Conservation (phyloP, 2,797 vertebrate genomes). For the Xyrichtys novacula region DNA sequence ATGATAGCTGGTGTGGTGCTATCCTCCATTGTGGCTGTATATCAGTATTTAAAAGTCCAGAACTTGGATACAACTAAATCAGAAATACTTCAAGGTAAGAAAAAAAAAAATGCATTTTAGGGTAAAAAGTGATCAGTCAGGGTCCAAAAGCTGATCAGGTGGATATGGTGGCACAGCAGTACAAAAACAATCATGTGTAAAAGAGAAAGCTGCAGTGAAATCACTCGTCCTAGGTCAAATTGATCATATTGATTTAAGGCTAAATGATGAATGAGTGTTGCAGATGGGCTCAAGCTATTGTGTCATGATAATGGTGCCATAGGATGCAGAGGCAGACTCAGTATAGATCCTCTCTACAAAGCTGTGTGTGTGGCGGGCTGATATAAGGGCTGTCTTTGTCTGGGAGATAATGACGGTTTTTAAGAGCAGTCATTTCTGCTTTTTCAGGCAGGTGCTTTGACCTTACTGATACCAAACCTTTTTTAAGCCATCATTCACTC, state of each 20-base stretch:
- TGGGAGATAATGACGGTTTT: conserved; percentile 29
- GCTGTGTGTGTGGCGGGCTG: conserved; percentile 15
- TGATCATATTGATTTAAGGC: conserved; percentile 32
- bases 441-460: conserved; percentile 9
- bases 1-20: too few relatives aligned
- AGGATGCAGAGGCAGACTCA: conserved; percentile 2
- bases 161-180: background rate
- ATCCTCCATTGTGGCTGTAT: too few relatives aligned
- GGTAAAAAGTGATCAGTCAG: too few relatives aligned
- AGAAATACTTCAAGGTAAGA: too few relatives aligned
- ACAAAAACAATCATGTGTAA: background rate
- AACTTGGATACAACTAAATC: too few relatives aligned
- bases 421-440: conserved; percentile 25
- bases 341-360: conserved; percentile 15
- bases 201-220: conserved; percentile 19
- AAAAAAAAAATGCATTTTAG: too few relatives aligned
- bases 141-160: too few relatives aligned
- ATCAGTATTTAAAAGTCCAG: too few relatives aligned
- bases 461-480: conserved; percentile 15
- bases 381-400: conserved; percentile 47
- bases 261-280: conserved; percentile 27
- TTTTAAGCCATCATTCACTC: conserved; percentile 14
- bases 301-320: conserved; percentile 21
- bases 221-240: conserved; percentile 6
- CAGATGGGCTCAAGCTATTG: background rate